These are phyloP conservation scores for Andrena bicolor DNA, from an alignment of 2,888 invertebrate species.

Conservation along the genomic window DNA sequence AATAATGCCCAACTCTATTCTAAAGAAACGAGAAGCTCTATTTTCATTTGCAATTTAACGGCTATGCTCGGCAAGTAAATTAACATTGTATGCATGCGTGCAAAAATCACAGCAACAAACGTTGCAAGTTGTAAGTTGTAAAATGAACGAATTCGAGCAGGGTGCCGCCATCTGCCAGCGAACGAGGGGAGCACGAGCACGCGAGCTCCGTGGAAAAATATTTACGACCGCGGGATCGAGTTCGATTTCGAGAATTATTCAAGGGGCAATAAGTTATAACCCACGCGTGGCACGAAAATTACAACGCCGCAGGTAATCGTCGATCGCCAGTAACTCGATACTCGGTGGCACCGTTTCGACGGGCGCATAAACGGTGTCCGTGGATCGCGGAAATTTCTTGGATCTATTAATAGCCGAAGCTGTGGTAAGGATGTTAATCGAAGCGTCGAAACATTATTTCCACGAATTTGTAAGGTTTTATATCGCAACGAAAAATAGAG, in stretches of 20 bases:
- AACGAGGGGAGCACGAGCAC: neutral
- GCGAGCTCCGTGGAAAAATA: constrained; percentile 45
- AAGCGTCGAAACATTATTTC: neutral
- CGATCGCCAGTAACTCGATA: constrained; percentile 35
- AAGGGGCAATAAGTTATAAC: constrained; percentile 27
- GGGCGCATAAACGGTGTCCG: neutral
- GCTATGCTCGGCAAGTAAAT: too few species aligned
- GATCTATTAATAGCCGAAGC: constrained; percentile 40
- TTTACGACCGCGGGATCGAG: constrained; percentile 5
- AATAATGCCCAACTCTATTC: too few species aligned
- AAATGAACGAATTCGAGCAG: constrained; percentile 10
- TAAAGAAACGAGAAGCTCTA: too few species aligned
- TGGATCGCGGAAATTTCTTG: constrained; percentile 27
- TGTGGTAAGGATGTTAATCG: constrained; percentile 10
- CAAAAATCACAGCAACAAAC: too few species aligned
- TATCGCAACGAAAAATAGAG: neutral
- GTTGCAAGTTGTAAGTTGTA: too few species aligned
- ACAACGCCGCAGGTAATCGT: constrained; percentile 37
- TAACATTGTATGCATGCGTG: too few species aligned
- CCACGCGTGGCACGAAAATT: constrained; percentile 39
- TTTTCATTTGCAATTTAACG: too few species aligned
- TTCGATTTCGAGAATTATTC: constrained; percentile 34
- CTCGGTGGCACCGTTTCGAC: constrained; percentile 19
- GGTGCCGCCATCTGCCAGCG: constrained; percentile 57
- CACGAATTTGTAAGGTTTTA: constrained; percentile 13